Evolutionary conservation across 2,797 vertebrate genomes (phyloP), one percentile per base, ranked within the genome.

Genomic region (Leptoclinus maculatus): DNA sequence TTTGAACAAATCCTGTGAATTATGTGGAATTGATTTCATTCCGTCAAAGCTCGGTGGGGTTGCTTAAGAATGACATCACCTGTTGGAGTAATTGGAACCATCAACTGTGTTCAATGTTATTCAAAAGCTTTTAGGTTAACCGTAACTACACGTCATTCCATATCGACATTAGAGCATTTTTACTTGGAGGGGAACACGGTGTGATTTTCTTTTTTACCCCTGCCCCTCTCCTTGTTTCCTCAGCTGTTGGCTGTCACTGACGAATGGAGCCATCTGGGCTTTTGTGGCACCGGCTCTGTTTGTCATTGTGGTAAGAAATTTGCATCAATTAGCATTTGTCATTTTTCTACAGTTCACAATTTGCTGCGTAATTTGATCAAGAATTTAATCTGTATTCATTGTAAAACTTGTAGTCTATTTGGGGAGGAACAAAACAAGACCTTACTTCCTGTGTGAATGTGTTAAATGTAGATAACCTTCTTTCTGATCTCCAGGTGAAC

Each of bases 231-330:
- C 82, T 68, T 91, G 70, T 54, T 89, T 79, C 87, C 78, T 54
- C 93, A 99, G 98, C 92, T 99, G 98, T 87, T 99, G 98, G 98
- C 93, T 99, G 23, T 98, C 97, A 0, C 85, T 99, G 78, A 91
- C 95, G 66, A 95, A 95, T 0, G 97, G 97, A 3, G 96, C 97
- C 43, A 96, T 99, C 92, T 99, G 98, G 98, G 98, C 98, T 17
- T 99, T 99, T 39, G 98, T 99, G 80, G 98, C 97, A 2, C 98
- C 98, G 0, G 97, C 97, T 0, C 84, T 99, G 82, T 95, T 97
- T 81, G 96, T 99, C 25, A 97, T 99, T 45, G 89, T 97, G 97
- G 98, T 99, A 94, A 79, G 96, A 87, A 79, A 66, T 63, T 56
- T 49, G 38, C 19, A 39, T 0, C 32, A 53, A 27, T 25, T 54